Percentiles rank a stretch among this genome's conserved stretches.
Conservation (phyloP, 2,113 vertebrate species). For the Formicarius rufipectus region DNA sequence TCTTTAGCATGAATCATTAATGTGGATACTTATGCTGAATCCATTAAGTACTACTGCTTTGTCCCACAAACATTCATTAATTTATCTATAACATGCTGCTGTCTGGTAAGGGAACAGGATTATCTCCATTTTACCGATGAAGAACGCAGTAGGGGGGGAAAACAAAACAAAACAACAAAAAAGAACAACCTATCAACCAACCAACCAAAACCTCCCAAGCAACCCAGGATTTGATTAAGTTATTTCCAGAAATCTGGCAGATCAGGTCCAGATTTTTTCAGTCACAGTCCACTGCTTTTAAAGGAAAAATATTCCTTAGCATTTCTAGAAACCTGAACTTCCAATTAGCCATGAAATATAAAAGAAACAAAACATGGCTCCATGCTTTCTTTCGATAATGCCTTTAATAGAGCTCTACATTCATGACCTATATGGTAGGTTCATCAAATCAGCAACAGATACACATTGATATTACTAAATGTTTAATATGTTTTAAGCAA, state of each 20-base stretch:
- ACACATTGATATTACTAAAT: not conserved
- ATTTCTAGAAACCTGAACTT: not conserved
- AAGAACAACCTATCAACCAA: too few relatives aligned
- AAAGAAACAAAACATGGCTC: not conserved
- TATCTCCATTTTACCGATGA: not conserved
- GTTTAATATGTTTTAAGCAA: not conserved
- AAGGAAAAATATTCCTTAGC: not conserved
- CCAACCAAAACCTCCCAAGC: not conserved
- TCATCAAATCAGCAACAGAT: not conserved
- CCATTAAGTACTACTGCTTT: not conserved
- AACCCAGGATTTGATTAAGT: not conserved
- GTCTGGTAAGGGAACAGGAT: not conserved
- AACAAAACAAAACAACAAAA: not conserved
- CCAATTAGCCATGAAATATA: not conserved
- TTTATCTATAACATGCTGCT: not conserved
- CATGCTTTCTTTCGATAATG: not conserved
- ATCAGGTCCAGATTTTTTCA: not conserved
- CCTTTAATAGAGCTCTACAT: not conserved
- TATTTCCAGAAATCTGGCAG: conserved; percentile 5
- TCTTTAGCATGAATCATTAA: conserved; percentile 20
- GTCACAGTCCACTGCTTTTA: not conserved
- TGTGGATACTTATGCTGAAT: not conserved
- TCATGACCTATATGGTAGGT: not conserved
- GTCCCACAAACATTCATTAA: not conserved
- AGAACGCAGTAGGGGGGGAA: not conserved